Evolutionary conservation across 2,113 vertebrate genomes (phyloP), one percentile per base, ranked within the genome.

Genomic region (Azemiops feae): DNA sequence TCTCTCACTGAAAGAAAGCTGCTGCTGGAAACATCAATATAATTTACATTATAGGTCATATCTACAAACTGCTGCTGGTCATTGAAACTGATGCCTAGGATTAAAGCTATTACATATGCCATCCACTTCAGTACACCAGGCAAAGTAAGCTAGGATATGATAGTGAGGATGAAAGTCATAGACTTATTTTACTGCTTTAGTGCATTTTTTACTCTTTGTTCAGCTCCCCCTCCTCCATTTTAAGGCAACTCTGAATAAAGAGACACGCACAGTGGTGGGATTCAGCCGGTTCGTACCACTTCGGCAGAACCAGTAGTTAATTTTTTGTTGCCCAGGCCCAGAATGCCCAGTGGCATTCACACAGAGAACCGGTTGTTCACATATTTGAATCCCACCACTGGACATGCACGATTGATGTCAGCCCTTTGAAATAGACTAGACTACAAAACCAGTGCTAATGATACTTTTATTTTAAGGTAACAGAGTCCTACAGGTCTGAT

Each of bases 21-120:
- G 60, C 58, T 81, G 34, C 87, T 81, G 58, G 34, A 81, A 89
- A 92, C 50, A 92, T 92, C 60, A 89, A 92, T 92, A 45, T 34
- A 18, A 92, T 92, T 92, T 53, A 92, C 45, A 64, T 60, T 58
- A 52, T 86, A 53, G 85, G 85, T 39, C 57, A 50, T 92, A 53
- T 92, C 45, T 60, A 34, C 52, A 87, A 87, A 92, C 55, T 39
- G 57, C 85, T 92, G 55, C 85, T 87, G 57, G 91, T 60, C 54
- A 52, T 30, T 64, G 85, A 87, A 64, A 92, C 45, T 45, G 25
- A 60, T 91, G 81, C 81, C 43, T 64, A 87, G 30, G 45, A 52
- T 50, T 64, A 92, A 53, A 30, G 85, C 81, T 92, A 58, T 43
- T 39, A 55, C 3, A 64, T 22, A 34, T 64, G 27, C 45, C 11